Conservation (phyloP, 2,797 vertebrate species). For the Scleropages formosus region DNA sequence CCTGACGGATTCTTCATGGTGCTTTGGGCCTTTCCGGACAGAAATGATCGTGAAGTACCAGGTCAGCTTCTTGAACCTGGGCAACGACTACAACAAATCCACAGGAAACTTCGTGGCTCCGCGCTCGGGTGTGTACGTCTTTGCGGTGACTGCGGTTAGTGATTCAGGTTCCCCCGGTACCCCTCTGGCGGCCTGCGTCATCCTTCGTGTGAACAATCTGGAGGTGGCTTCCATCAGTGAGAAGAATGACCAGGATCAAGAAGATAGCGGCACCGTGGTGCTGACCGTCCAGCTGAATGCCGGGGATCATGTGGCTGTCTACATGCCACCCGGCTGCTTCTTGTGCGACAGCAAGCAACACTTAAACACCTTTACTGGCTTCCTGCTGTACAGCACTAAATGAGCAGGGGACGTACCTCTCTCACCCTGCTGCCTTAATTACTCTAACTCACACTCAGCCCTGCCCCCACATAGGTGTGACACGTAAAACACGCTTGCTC, state of each 20-base stretch:
- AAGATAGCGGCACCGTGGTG: constrained; percentile 58
- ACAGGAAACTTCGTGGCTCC: constrained; percentile 56
- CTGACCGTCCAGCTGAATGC: constrained; percentile 48
- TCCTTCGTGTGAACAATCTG: constrained; percentile 50
- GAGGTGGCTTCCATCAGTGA: constrained; percentile 37
- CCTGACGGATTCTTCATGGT: constrained; percentile 34
- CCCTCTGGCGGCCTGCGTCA: constrained; percentile 43
- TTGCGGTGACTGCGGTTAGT: constrained; percentile 59
- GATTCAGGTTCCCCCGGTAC: constrained; percentile 48
- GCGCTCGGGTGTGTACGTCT: constrained; percentile 60
- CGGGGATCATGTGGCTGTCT: constrained; percentile 52
- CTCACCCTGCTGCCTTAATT: constrained; percentile 4
- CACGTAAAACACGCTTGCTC: not conserved
- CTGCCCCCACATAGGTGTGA: not conserved
- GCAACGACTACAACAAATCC: constrained; percentile 41
- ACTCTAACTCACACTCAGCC: not conserved
- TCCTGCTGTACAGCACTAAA: constrained; percentile 62
- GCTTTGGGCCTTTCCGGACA: constrained; percentile 35
- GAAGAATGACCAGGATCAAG: constrained; percentile 48
- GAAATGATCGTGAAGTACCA: constrained; percentile 43
- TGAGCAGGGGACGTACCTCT: constrained; percentile 27
- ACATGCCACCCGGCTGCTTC: constrained; percentile 43
- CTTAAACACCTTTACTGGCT: constrained; percentile 68
- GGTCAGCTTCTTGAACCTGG: constrained; percentile 59
- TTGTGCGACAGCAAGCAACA: constrained; percentile 60